Percentiles rank a stretch among this genome's conserved stretches.
phyloP scores from a whole-genome alignment of 2,797 vertebrate species.

The Erpetoichthys calabaricus region DNA sequence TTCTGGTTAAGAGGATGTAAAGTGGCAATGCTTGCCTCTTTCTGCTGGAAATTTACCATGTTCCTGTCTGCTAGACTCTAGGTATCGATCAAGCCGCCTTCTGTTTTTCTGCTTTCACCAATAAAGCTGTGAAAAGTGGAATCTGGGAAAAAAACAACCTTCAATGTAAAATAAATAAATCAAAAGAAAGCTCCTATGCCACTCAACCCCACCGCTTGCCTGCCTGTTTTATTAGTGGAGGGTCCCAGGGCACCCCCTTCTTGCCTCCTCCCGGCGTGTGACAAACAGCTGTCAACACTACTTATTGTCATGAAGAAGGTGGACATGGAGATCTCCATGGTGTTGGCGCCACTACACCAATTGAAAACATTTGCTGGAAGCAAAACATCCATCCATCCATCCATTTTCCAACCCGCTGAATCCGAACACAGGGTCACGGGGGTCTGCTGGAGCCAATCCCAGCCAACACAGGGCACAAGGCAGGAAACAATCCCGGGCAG shows the following conservation, averaged over 20 bases:
- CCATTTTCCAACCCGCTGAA: too few relatives aligned
- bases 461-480: too few relatives aligned
- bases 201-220: too few relatives aligned
- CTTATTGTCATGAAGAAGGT: too few relatives aligned
- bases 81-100: conserved; percentile 1
- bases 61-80: background rate
- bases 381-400: too few relatives aligned
- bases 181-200: background rate
- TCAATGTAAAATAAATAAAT: background rate
- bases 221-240: background rate
- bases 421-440: too few relatives aligned
- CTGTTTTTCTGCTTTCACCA: background rate
- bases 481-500: too few relatives aligned
- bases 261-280: too few relatives aligned
- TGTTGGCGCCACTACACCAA: too few relatives aligned
- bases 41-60: conserved; percentile 1
- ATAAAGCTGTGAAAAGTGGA: background rate
- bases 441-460: too few relatives aligned
- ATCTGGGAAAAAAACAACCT: background rate
- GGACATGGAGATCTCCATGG: too few relatives aligned
- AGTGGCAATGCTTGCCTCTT: conserved; percentile 14
- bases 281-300: too few relatives aligned
- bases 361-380: background rate
- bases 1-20: conserved; percentile 18
- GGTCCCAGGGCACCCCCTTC: background rate